Evolutionary conservation across 1,140 invertebrate species (phyloP).

Genomic region (Drosophila biarmipes): DNA sequence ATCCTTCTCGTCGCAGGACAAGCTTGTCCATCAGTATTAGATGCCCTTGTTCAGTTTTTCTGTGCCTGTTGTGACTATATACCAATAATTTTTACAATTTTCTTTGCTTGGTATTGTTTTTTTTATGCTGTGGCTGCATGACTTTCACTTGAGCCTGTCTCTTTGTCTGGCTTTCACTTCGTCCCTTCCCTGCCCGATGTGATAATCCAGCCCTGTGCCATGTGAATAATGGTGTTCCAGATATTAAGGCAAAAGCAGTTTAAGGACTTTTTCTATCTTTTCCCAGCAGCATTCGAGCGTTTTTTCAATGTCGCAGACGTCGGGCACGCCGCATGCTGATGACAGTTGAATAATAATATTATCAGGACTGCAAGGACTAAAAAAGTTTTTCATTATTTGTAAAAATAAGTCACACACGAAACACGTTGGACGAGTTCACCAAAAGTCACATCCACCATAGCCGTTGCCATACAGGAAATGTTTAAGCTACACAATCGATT

Average conservation of each 20-base stretch:
- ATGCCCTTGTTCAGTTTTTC: conserved; percentile 41
- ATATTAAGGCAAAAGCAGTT: conserved; percentile 51
- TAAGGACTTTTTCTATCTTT: conserved; percentile 36
- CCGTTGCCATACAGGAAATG: neutral
- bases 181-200: conserved; percentile 26
- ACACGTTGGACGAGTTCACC: neutral
- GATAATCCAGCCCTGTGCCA: conserved; percentile 68
- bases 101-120: conserved; percentile 4
- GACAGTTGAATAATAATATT: conserved; percentile 67
- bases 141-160: conserved; percentile 46
- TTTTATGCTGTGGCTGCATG: conserved; percentile 4
- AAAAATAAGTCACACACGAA: conserved; percentile 9
- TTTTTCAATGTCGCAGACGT: conserved; percentile 62
- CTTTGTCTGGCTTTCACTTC: conserved; percentile 24
- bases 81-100: conserved; percentile 40
- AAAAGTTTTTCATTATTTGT: conserved; percentile 11
- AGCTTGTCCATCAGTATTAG: conserved; percentile 45
- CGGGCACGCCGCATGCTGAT: conserved; percentile 45
- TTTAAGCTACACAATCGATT: conserved; percentile 9
- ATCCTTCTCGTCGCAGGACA: conserved; percentile 17
- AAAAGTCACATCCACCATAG: neutral
- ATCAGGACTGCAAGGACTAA: conserved; percentile 1
- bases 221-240: conserved; percentile 76
- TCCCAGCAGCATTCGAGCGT: conserved; percentile 15
- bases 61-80: conserved; percentile 29